These are phyloP conservation scores for Styela plicata DNA, from an alignment of 23 tunicate species.

Conservation along the genomic window DNA sequence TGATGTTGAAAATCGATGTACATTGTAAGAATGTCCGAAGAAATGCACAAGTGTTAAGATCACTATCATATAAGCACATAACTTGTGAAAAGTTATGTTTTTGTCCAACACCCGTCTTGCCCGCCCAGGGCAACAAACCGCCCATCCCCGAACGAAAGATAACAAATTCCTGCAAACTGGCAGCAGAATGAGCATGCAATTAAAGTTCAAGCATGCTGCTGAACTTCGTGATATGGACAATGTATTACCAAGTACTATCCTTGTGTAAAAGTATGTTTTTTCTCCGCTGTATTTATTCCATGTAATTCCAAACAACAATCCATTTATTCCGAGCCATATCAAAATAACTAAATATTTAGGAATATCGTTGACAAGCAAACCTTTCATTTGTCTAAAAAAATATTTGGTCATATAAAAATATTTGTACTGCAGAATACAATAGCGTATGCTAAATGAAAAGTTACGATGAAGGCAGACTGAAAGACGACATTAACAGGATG, in stretches of 20 bases:
- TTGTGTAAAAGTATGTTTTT: slow-evolving; percentile 54
- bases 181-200: slow-evolving; percentile 75
- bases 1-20: slow-evolving; percentile 53
- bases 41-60: slow-evolving; percentile 62
- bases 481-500: too few relatives aligned
- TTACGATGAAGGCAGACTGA: too few relatives aligned
- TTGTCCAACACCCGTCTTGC: slow-evolving; percentile 71
- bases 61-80: slow-evolving; percentile 96
- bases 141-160: slow-evolving; percentile 49
- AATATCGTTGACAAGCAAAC: slow-evolving; percentile 32
- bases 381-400: slow-evolving; percentile 21
- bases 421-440: too few relatives aligned
- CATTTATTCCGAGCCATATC: slow-evolving; percentile 76
- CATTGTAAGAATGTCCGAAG: slow-evolving; percentile 87
- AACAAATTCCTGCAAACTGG: slow-evolving; percentile 96
- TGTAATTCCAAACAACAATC: slow-evolving; percentile 60
- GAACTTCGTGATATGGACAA: slow-evolving; percentile 91
- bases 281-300: slow-evolving; percentile 39
- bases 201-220: slow-evolving; percentile 90
- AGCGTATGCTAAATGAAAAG: too few relatives aligned
- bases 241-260: slow-evolving; percentile 70
- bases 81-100: slow-evolving; percentile 88
- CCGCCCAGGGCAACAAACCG: slow-evolving; percentile 72
- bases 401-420: too few relatives aligned
- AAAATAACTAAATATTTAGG: slow-evolving; percentile 24